Evolutionary conservation across 2,113 vertebrate genomes (phyloP), one percentile per base, ranked within the genome.

Genomic region (Podarcis cretensis): DNA sequence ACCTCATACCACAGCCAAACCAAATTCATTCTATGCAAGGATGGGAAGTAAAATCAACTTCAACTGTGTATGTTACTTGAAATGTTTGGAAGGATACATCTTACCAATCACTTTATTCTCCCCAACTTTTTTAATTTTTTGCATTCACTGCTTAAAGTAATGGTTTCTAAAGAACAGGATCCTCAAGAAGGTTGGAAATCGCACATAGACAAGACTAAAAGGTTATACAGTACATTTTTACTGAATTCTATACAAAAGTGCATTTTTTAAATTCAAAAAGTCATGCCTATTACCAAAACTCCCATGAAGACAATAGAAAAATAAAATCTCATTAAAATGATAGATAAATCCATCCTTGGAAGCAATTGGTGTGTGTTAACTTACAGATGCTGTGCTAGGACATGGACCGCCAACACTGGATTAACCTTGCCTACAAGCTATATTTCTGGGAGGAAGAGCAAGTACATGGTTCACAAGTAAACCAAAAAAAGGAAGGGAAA

Each of bases 361-460:
- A 99, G 96, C 96, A 98, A 98, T 96, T 98, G 97, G 98, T 98
- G 96, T 96, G 96, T 98, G 98, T 98, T 97, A 98, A 99, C 99
- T 99, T 99, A 99, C 99, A 99, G 99, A 98, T 99, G 98, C 97
- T 98, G 98, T 98, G 98, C 98, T 99, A 99, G 96, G 98, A 98
- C 98, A 98, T 97, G 98, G 98, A 98, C 97, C 98, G 98, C 97
- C 98, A 98, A 98, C 98, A 98, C 98, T 98, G 98, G 98, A 98
- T 98, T 98, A 99, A 99, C 98, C 99, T 97, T 98, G 98, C 98
- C 99, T 99, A 99, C 97, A 98, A 98, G 98, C 99, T 99, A 99
- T 98, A 98, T 98, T 97, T 98, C 98, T 99, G 99, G 98, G 99
- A 99, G 99, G 99, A 99, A 98, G 98, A 99, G 98, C 98, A 99